Conservation (phyloP, 2,797 vertebrate genomes). For the Amazona ochrocephala region DNA sequence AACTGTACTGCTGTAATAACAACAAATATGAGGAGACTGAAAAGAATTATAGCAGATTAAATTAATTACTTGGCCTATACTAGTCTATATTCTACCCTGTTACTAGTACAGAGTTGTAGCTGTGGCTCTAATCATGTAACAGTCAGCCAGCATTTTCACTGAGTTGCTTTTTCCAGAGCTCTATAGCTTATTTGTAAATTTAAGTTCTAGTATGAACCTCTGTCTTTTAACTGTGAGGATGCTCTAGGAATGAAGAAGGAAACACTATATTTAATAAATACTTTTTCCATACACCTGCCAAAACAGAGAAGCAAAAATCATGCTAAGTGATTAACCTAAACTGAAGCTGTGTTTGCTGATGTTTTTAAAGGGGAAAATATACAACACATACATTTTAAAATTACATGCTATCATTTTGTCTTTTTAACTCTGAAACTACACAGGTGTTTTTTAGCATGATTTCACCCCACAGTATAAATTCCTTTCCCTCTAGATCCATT, state of each 20-base stretch:
- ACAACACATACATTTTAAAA: not conserved
- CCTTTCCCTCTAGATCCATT: not conserved
- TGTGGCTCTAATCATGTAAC: not conserved
- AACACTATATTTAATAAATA: not conserved
- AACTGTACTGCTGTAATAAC: not conserved
- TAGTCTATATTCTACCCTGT: not conserved
- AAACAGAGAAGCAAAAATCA: not conserved
- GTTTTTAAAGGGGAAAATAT: not conserved
- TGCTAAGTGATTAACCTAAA: not conserved
- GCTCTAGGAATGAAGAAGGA: not conserved
- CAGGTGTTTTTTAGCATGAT: not conserved
- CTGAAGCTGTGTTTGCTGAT: not conserved
- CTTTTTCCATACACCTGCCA: not conserved
- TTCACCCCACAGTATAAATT: not conserved
- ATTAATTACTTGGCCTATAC: not conserved
- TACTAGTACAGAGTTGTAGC: not conserved
- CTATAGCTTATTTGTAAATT: slow-evolving; percentile 21
- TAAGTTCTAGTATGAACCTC: not conserved
- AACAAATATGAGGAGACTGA: not conserved
- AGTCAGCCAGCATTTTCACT: slow-evolving; percentile 25
- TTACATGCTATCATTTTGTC: not conserved
- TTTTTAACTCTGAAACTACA: not conserved
- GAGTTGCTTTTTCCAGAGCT: slow-evolving; percentile 22
- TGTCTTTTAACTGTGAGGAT: not conserved
- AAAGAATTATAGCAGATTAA: not conserved